Evolutionary conservation across 2,888 invertebrate species (phyloP), one percentile per base, ranked within the genome.

Genomic region (Heliconius aoede): DNA sequence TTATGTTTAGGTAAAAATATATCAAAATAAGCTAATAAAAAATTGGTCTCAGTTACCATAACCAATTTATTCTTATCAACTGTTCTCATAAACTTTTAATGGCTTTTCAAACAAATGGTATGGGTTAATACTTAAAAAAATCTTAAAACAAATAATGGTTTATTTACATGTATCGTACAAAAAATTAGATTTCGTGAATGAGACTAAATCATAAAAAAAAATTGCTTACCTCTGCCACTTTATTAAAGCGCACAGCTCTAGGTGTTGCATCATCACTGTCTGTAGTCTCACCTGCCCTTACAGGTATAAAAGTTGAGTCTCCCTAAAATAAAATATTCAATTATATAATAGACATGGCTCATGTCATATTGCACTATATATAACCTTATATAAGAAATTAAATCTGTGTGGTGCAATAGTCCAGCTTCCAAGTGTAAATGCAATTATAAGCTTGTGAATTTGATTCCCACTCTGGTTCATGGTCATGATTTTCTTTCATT

Each of bases 261-360:
- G 94, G 94, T 77, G 97, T 95, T 21, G 97, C 97, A 76, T 97
- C 97, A 87, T 98, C 98, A 91, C 98, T 91, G 82, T 94, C 94
- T 46, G 96, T 96, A 24, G 95, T 95, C 82, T 96, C 96, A 71
- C 96, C 97, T 46, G 96, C 95, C 86, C 98, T 97, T 40, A 99
- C 97, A 72, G 99, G 99, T 81, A 99, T 97, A 95, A 97, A 99
- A 69, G 97, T 97, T 26, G 99, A 97, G 88, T 98, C 98, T 87
- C 98, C 98, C 97, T 98, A 88, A 28, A 94, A 86, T 62, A 71
- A 69, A 55, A 67, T 60, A n/a, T 68, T 24, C 5, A 7, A 11
- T 13, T 1, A 65, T 65, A 51, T 40, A 9, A 18, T 30, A 55
- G 18, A 26, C 30, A 32, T 55, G n/a, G n/a, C 2, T 55, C 21